phyloP scores from a whole-genome alignment of 2,113 vertebrate species.

The Sceloporus tristichus region DNA sequence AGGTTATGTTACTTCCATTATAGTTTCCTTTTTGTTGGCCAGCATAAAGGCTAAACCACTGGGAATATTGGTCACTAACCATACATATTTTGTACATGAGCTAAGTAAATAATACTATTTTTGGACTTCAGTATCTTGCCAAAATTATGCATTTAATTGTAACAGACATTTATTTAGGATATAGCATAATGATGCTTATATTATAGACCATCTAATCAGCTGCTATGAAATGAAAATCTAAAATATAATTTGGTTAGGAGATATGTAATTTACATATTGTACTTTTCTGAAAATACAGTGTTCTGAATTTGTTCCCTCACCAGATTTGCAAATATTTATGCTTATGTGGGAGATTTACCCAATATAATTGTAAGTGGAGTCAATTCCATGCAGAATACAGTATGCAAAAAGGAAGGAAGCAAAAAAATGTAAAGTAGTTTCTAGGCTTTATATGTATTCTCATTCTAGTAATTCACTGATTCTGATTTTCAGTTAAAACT shows the following conservation, averaged over 20 bases:
- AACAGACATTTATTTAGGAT: fast-evolving
- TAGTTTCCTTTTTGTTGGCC: slow-evolving; percentile 2
- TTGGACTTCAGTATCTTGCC: slow-evolving; percentile 16
- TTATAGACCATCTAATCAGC: neutral
- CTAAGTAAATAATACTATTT: slow-evolving; percentile 10
- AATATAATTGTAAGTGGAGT: neutral
- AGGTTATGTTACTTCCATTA: slow-evolving; percentile 25
- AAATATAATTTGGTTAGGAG: slow-evolving; percentile 29
- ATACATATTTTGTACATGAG: neutral
- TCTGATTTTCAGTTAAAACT: neutral
- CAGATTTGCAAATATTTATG: slow-evolving; percentile 17
- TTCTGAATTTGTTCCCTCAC: slow-evolving; percentile 11
- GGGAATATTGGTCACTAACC: slow-evolving; percentile 10
- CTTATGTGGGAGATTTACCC: slow-evolving; percentile 11
- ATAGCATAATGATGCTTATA: neutral
- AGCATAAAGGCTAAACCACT: slow-evolving; percentile 17
- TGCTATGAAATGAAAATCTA: neutral
- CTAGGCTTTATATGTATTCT: neutral
- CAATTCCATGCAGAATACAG: neutral
- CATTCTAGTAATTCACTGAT: neutral
- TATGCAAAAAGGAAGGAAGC: neutral
- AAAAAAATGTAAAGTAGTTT: neutral
- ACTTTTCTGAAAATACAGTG: slow-evolving; percentile 22
- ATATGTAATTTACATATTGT: neutral
- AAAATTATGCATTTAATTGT: neutral